Conservation (phyloP, 2,113 vertebrate genomes). For the Bungarus multicinctus region DNA sequence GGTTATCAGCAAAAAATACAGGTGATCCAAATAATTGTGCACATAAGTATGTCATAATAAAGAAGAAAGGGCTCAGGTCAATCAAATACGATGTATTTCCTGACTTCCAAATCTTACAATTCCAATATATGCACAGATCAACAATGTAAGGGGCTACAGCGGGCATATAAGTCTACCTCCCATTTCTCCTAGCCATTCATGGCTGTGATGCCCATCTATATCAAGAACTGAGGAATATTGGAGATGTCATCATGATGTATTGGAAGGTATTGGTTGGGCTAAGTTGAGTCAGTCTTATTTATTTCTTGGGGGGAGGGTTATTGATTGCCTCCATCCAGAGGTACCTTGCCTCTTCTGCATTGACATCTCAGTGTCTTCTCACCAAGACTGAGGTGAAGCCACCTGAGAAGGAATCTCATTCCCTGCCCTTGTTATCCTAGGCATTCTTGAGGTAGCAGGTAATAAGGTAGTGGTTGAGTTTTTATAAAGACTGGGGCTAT, state of each 20-base stretch:
- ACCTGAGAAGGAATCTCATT: neutral
- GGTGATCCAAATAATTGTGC: neutral
- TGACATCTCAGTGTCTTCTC: neutral
- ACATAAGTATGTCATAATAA: neutral
- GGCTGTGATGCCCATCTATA: neutral
- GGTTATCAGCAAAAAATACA: neutral
- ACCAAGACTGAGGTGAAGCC: neutral
- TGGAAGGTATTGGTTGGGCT: neutral
- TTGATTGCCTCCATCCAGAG: neutral
- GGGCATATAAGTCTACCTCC: neutral
- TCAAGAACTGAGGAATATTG: neutral
- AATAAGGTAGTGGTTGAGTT: slow-evolving; percentile 7
- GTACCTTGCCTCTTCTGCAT: neutral
- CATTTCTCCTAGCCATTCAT: neutral
- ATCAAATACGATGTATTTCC: neutral
- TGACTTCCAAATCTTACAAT: neutral
- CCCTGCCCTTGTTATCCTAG: neutral
- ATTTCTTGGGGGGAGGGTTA: neutral
- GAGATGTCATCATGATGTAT: neutral
- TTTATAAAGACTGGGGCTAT: slow-evolving; percentile 7
- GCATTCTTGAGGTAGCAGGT: slow-evolving; percentile 2
- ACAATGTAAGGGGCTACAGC: neutral
- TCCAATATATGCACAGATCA: neutral
- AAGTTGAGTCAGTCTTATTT: neutral
- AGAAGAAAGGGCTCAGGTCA: neutral